These are phyloP conservation scores for Lophura swinhoii DNA, from an alignment of 2,797 vertebrate species.

Conservation along the genomic window DNA sequence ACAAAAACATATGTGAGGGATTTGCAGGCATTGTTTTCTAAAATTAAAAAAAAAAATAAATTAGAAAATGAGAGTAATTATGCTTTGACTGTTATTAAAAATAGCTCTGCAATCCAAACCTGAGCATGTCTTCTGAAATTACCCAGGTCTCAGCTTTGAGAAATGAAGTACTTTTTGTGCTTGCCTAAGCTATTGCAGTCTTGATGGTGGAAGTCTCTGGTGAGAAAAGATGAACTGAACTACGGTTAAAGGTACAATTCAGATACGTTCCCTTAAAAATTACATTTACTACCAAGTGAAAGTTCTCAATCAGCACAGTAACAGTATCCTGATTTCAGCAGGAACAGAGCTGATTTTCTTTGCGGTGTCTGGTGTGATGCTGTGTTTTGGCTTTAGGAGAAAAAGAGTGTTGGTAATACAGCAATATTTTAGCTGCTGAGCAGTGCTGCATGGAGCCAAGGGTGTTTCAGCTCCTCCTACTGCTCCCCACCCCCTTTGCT, in stretches of 20 bases:
- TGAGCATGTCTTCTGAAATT: neutral
- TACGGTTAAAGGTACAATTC: neutral
- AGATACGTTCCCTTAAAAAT: neutral
- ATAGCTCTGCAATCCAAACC: neutral
- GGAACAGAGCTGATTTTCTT: neutral
- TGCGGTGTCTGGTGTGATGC: neutral
- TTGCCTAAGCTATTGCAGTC: neutral
- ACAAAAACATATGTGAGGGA: neutral
- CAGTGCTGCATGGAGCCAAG: neutral
- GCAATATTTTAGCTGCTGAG: neutral
- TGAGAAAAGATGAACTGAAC: neutral
- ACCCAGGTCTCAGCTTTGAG: neutral
- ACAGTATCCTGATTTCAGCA: neutral
- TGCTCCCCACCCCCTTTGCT: neutral
- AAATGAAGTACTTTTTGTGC: neutral
- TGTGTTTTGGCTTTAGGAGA: neutral
- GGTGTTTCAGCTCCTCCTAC: neutral
- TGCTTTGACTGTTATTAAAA: constrained; percentile 2
- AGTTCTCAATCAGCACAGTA: neutral
- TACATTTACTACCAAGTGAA: neutral
- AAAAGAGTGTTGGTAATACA: neutral
- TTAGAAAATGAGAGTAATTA: neutral
- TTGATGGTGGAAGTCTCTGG: neutral
- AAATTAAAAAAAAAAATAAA: neutral
- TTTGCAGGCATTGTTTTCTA: neutral